Evolutionary conservation across 2,797 vertebrate genomes (phyloP), one percentile per base, ranked within the genome.

Genomic region (Botia kubotai): DNA sequence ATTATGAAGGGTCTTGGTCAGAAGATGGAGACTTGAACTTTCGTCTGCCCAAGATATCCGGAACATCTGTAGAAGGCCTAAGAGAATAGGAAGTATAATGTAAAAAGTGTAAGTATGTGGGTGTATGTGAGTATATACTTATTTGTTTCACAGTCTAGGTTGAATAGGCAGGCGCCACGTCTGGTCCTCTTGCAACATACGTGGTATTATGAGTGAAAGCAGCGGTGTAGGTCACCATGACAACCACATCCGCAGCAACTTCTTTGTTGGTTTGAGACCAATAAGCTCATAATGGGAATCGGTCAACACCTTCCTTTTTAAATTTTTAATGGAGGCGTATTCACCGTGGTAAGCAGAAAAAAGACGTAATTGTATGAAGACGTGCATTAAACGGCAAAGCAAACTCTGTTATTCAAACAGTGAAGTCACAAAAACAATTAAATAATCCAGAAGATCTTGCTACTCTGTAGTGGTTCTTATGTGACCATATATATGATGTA

Each of bases 1-100:
- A 43, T 92, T 87, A 93, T 16, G 87, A 87, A 79, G 86, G 79
- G 62, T 92, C 92, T 84, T 86, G 88, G 81, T 93, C 93, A 21
- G 89, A 73, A 55, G 88, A 43, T 1, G 88, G 72, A 50, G 86
- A 89, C 74, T 93, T 93, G 43, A 87, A 83, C 87, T 93, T 94
- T 69, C 86, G 83, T 77, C 88, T 87, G 1, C 91, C 89, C 82
- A 94, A 87, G 85, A 95, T 87, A 72, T 94, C 93, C 13, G 93
- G 93, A 86, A 93, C 86, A 76, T 94, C 94, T 79, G 92, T 86
- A 52, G 94, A 94, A 46, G 93, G 91, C 87, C 94, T 95, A 88
- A 71, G 91, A 68, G 86, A 73, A 89, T 8, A 79, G 80, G 71
- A 26, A 84, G 13, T 3, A 36, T 1, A 65, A 52, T 7, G 16